phyloP scores from a whole-genome alignment of 2,113 vertebrate genomes.

The Gulo gulo region DNA sequence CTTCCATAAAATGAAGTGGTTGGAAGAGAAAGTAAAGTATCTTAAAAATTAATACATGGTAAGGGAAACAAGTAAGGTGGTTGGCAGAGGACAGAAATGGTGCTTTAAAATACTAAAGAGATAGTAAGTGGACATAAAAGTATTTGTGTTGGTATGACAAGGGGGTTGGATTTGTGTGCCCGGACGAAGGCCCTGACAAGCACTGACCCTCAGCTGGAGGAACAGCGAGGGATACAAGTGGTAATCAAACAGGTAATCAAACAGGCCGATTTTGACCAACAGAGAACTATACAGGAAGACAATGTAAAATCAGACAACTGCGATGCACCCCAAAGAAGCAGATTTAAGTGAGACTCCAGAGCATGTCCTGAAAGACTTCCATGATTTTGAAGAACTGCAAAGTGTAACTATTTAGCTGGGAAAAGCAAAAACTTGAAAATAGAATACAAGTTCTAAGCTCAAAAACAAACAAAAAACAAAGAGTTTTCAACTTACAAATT shows the following conservation, averaged over 20 bases:
- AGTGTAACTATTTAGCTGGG: constrained; percentile 19
- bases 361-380: neutral
- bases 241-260: neutral
- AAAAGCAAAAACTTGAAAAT: neutral
- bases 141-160: constrained; percentile 52
- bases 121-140: constrained; percentile 20
- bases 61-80: constrained; percentile 42
- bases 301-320: constrained; percentile 14
- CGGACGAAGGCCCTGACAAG: constrained; percentile 35
- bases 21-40: constrained; percentile 56
- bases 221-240: constrained; percentile 39
- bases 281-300: constrained; percentile 47
- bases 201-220: neutral
- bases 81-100: constrained; percentile 46
- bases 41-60: constrained; percentile 52
- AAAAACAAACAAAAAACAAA: neutral
- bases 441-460: neutral
- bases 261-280: neutral
- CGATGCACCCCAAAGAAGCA: neutral
- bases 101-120: neutral
- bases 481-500: neutral
- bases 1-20: constrained; percentile 49
- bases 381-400: constrained; percentile 18
- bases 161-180: neutral
- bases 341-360: constrained; percentile 20